Conservation (phyloP, 2,113 vertebrate genomes). For the Fulmarus glacialis region DNA sequence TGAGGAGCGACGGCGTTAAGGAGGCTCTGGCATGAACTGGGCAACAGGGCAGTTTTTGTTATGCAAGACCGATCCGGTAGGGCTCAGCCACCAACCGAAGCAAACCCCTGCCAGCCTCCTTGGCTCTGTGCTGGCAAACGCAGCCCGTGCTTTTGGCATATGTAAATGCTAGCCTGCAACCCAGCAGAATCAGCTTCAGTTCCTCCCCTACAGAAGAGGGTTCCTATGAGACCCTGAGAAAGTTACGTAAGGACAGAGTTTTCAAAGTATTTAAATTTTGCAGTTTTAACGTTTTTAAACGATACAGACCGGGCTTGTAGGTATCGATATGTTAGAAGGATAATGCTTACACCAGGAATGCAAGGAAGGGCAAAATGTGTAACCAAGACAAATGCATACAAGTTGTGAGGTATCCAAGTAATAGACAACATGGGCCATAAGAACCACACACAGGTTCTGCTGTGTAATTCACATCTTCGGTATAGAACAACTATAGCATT, state of each 20-base stretch:
- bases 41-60: background rate
- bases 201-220: background rate
- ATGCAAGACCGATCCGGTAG: background rate
- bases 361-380: background rate
- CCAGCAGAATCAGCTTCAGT: background rate
- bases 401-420: background rate
- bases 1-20: background rate
- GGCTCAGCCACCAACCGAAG: background rate
- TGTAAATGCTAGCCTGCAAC: background rate
- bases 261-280: background rate
- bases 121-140: background rate
- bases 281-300: background rate
- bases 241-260: background rate
- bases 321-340: background rate
- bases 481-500: background rate
- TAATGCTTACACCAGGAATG: background rate
- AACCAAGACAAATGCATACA: background rate
- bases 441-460: background rate
- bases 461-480: background rate
- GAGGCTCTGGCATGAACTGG: background rate
- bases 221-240: background rate
- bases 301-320: fast-evolving
- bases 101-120: background rate
- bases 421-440: background rate
- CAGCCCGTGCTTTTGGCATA: background rate